Evolutionary conservation across 2,888 invertebrate species (phyloP).

Genomic region (Sphecodes monilicornis): DNA sequence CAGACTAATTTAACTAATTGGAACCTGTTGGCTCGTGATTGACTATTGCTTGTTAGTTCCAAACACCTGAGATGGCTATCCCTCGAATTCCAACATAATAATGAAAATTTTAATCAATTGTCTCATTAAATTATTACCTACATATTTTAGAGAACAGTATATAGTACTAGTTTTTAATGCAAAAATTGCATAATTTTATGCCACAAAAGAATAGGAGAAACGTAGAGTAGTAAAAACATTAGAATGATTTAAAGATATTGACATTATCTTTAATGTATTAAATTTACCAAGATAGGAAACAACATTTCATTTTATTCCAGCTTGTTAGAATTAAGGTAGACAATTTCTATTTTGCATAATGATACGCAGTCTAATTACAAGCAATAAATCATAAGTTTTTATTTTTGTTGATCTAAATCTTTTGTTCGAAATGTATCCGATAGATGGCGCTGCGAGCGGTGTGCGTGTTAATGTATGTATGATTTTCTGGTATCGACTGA

Average conservation of each 20-base stretch:
- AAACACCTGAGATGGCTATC: background rate
- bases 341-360: background rate
- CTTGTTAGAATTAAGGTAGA: too few species aligned
- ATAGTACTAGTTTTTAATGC: too few species aligned
- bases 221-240: background rate
- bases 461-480: too few species aligned
- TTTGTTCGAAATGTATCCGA: too few species aligned
- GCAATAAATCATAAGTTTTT: too few species aligned
- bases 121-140: background rate
- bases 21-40: background rate
- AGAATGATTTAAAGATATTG: background rate
- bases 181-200: too few species aligned
- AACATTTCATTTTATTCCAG: too few species aligned
- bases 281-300: too few species aligned
- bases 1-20: conserved; percentile 33
- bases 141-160: background rate
- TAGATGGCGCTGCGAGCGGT: too few species aligned
- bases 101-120: background rate
- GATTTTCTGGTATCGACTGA: too few species aligned
- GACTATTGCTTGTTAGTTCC: conserved; percentile 9
- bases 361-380: background rate
- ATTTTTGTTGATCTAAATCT: too few species aligned
- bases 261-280: background rate
- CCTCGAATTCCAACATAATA: background rate
- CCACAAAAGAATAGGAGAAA: background rate